Percentiles rank a stretch among this genome's conserved stretches.
phyloP scores from a whole-genome alignment of 92 coral and sea anemone species.

The Palythoa caribaeorum region DNA sequence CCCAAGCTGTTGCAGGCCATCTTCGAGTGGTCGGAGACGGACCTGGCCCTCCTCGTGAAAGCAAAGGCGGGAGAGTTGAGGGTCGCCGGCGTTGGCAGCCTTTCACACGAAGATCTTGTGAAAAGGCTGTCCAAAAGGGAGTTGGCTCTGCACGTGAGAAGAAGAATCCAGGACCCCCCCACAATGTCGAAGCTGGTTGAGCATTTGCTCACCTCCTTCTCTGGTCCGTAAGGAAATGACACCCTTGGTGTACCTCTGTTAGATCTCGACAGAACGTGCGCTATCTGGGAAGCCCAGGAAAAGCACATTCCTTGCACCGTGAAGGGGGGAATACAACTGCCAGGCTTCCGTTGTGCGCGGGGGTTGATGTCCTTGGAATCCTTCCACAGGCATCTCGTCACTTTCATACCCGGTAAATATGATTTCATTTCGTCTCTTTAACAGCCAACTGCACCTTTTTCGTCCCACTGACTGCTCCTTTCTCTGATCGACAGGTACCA shows the following conservation, averaged over 20 bases:
- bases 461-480: too few relatives aligned
- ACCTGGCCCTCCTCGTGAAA: not conserved
- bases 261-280: slow-evolving; percentile 41
- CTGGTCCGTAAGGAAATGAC: slow-evolving; percentile 62
- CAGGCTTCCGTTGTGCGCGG: slow-evolving; percentile 7
- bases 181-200: slow-evolving; percentile 45
- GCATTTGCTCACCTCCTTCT: slow-evolving; percentile 56
- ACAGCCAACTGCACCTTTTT: not conserved
- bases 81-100: not conserved
- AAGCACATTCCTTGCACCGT: slow-evolving; percentile 54
- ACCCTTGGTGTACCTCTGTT: slow-evolving; percentile 72
- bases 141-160: slow-evolving; percentile 15
- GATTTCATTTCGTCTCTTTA: not conserved
- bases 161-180: slow-evolving; percentile 46
- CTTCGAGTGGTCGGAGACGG: not conserved
- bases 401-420: not conserved
- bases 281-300: slow-evolving; percentile 68
- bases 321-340: slow-evolving; percentile 8
- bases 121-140: slow-evolving; percentile 40
- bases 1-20: not conserved
- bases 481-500: not conserved
- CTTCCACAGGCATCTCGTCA: slow-evolving; percentile 35
- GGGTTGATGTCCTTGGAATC: slow-evolving; percentile 44
- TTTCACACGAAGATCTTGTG: slow-evolving; percentile 50
- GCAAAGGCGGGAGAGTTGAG: not conserved